Percentiles rank a stretch among this genome's conserved stretches.
phyloP scores from a whole-genome alignment of 2,797 vertebrate genomes.

The Poeciliopsis presidionis region DNA sequence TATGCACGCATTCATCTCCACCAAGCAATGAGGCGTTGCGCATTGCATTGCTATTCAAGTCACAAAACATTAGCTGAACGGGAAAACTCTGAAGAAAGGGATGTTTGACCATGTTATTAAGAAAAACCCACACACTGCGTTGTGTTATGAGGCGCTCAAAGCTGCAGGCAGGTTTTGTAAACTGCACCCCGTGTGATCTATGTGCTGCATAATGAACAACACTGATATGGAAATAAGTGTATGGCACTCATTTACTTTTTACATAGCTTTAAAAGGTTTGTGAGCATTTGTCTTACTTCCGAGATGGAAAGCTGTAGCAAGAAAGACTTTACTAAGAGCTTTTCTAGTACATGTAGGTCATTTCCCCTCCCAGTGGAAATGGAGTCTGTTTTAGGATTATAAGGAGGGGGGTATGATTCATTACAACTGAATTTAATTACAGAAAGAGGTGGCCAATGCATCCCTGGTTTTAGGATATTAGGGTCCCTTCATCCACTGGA shows the following conservation, averaged over 20 bases:
- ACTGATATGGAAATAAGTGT: constrained; percentile 50
- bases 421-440: constrained; percentile 79
- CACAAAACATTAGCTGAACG: constrained; percentile 33
- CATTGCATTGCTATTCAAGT: constrained; percentile 43
- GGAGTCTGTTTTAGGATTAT: constrained; percentile 74
- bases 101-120: constrained; percentile 34
- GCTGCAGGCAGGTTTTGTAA: constrained; percentile 31
- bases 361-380: constrained; percentile 73
- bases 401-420: constrained; percentile 65
- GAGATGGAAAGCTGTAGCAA: constrained; percentile 39
- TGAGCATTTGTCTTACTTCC: constrained; percentile 51
- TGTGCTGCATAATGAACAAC: constrained; percentile 39
- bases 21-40: constrained; percentile 44
- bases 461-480: constrained; percentile 68
- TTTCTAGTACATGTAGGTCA: constrained; percentile 74
- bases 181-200: constrained; percentile 35
- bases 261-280: constrained; percentile 47
- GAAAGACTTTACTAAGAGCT: constrained; percentile 51
- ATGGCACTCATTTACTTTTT: constrained; percentile 36
- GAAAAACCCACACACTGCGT: constrained; percentile 18
- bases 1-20: constrained; percentile 35
- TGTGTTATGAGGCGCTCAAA: constrained; percentile 24
- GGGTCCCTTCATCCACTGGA: constrained; percentile 60
- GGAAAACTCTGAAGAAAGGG: constrained; percentile 3
- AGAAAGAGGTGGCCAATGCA: constrained; percentile 67